Evolutionary conservation across 2,888 invertebrate genomes (phyloP), one percentile per base, ranked within the genome.

Genomic region (Andrena minutula): DNA sequence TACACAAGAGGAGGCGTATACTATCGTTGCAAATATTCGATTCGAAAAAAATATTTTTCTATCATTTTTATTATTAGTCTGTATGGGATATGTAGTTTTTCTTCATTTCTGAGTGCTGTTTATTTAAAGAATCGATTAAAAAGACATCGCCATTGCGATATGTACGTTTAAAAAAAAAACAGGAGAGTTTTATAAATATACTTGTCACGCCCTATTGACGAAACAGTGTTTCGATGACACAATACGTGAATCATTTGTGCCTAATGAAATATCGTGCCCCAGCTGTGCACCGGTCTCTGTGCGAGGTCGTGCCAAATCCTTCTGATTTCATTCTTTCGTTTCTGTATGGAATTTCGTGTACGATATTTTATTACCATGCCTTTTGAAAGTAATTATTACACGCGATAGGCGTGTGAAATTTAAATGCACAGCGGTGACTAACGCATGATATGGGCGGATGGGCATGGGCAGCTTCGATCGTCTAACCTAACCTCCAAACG

Each of bases 401-500:
- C 7, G 12, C 26, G 30, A 53, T 41, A 51, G 41, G 23, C 28
- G 32, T 68, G 51, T 30, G 63, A 64, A 75, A 73, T 77, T 74
- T 26, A 68, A 70, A 74, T 60, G 28, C n/a, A 26, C 23, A n/a
- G 7, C 41, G 28, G 30, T 58, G 65, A 77, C 41, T 71, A 64
- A 71, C 10, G 41, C 35, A 23, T 2, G 66, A 41, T 56, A 77
- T 73, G 65, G 49, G 58, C 41, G 68, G 49, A 60, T 68, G 35
- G 63, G n/a, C 23, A 60, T 68, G 35, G 58, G n/a, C 23, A 47
- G 28, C 28, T 63, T 53, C 53, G 26, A 0, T 8, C 26, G 47
- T n/a, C 74, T 77, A 83, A 82, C 83, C 74, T 66, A 82, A 83
- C 83, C 82, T 82, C 51, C 58, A 70, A 66, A 49, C 28, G 30